phyloP scores from a whole-genome alignment of 2,113 vertebrate species.

The Neogobius melanostomus region DNA sequence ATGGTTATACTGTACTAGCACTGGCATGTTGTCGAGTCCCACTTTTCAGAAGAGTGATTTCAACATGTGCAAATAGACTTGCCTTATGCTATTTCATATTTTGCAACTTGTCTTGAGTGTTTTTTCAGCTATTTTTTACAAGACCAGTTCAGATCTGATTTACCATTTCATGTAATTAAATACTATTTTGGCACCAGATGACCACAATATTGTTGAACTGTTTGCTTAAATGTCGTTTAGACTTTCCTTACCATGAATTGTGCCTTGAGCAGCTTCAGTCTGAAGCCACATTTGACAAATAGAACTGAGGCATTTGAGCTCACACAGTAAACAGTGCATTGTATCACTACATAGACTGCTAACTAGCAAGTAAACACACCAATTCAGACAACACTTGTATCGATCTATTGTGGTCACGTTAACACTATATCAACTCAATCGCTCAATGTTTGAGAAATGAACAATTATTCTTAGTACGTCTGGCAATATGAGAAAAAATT shows the following conservation, averaged over 20 bases:
- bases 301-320: conserved; percentile 29
- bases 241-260: not conserved
- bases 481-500: too few relatives aligned
- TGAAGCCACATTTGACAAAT: conserved; percentile 15
- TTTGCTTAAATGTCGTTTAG: not conserved
- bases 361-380: not conserved
- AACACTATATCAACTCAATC: too few relatives aligned
- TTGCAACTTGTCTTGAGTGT: not conserved
- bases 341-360: not conserved
- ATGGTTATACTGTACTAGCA: not conserved
- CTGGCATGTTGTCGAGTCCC: not conserved
- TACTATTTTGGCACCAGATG: not conserved
- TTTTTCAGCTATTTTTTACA: not conserved
- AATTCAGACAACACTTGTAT: not conserved
- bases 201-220: not conserved
- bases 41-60: not conserved
- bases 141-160: not conserved
- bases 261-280: conserved; percentile 5
- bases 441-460: too few relatives aligned
- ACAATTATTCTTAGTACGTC: too few relatives aligned
- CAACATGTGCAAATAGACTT: not conserved
- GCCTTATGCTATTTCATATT: not conserved
- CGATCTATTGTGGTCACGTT: not conserved
- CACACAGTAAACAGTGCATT: conserved; percentile 6
- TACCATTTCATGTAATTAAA: not conserved